Evolutionary conservation across 2,797 vertebrate species (phyloP).

Genomic region (Momotus momota): DNA sequence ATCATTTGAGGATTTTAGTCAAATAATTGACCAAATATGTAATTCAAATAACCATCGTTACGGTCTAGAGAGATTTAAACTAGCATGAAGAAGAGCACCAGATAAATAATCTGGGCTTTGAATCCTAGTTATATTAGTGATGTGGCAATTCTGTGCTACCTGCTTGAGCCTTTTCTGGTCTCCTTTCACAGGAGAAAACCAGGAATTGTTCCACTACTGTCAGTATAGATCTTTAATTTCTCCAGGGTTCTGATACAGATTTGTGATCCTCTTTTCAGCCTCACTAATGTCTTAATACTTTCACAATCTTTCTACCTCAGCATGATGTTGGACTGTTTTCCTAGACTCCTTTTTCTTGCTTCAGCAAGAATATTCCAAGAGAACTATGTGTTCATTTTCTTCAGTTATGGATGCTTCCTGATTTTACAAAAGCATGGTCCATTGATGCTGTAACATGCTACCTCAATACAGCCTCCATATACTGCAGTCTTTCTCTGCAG

Average conservation of each 20-base stretch:
- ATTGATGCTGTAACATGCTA: neutral
- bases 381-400: neutral
- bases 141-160: neutral
- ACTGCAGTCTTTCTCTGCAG: neutral
- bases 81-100: neutral
- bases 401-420: neutral
- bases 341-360: neutral
- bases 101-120: neutral
- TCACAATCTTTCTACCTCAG: neutral
- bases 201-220: neutral
- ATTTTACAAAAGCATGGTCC: neutral
- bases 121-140: neutral
- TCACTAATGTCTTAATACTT: neutral
- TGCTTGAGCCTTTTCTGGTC: neutral
- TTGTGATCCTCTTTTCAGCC: neutral
- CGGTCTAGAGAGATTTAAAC: neutral
- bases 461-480: neutral
- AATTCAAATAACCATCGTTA: neutral
- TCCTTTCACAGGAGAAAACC: neutral
- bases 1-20: neutral
- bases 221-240: neutral
- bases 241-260: neutral
- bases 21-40: neutral
- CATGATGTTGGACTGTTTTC: conserved; percentile 4
- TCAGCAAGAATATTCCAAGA: neutral